Percentiles rank a stretch among this genome's conserved stretches.
Conservation (phyloP, 1,140 invertebrate species). For the Bombus soroeensis region DNA sequence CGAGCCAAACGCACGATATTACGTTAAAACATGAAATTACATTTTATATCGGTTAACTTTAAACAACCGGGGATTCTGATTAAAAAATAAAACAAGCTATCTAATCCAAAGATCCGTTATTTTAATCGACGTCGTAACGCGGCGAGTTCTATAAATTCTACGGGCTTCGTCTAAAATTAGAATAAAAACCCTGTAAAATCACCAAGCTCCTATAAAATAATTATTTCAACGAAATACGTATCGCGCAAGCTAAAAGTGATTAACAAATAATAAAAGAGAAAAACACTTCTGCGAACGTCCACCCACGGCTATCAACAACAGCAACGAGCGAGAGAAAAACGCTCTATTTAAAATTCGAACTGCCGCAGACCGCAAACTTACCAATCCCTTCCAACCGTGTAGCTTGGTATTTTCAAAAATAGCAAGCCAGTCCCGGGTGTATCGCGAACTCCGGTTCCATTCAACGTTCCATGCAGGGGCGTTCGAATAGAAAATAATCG, state of each 20-base stretch:
- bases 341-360: constrained; percentile 26
- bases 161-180: not conserved
- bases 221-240: not conserved
- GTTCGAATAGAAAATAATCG: constrained; percentile 33
- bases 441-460: constrained; percentile 14
- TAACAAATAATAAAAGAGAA: not conserved
- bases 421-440: not conserved
- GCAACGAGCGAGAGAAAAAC: not conserved
- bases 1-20: not conserved
- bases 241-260: not conserved
- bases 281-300: not conserved
- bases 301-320: not conserved
- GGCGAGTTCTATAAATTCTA: constrained; percentile 7
- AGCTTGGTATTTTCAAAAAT: constrained; percentile 34
- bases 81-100: not conserved
- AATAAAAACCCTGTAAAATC: not conserved
- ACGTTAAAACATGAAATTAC: not conserved
- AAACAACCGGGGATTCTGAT: not conserved
- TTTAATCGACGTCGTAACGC: not conserved
- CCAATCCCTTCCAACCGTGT: not conserved
- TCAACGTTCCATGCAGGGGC: constrained; percentile 8
- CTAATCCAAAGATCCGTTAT: constrained; percentile 11
- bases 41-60: not conserved
- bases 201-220: not conserved
- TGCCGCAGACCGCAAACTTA: not conserved